Conservation (phyloP, 2,797 vertebrate genomes). For the Nyctibius grandis region DNA sequence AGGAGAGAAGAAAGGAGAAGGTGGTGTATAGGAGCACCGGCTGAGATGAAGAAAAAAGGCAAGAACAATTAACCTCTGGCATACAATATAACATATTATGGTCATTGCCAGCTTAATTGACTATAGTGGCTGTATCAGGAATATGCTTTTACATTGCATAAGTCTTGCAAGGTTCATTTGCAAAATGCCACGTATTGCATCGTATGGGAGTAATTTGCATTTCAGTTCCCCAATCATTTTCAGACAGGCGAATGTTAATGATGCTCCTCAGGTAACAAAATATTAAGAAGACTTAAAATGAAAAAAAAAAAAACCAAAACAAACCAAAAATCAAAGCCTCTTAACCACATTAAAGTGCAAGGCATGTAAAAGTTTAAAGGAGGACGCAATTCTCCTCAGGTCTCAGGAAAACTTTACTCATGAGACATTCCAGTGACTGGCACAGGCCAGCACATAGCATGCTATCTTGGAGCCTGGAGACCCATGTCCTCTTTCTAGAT, state of each 20-base stretch:
- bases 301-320: not conserved
- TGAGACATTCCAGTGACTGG: not conserved
- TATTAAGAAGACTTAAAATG: not conserved
- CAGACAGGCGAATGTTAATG: not conserved
- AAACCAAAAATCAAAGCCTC: not conserved
- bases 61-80: conserved; percentile 25
- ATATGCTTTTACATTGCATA: not conserved
- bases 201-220: not conserved
- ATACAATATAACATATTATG: not conserved
- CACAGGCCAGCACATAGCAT: not conserved
- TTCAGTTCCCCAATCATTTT: not conserved
- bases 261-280: not conserved
- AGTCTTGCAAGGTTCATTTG: conserved; percentile 25
- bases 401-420: not conserved
- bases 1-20: not conserved
- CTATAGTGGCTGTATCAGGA: not conserved
- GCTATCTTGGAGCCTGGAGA: not conserved
- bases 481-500: not conserved
- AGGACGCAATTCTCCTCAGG: not conserved
- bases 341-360: not conserved
- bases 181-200: not conserved
- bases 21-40: not conserved
- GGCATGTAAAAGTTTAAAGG: not conserved
- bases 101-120: not conserved
- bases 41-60: not conserved